Percentiles rank a stretch among this genome's conserved stretches.
These are phyloP conservation scores for Labeo calbasu DNA, from an alignment of 2,797 vertebrate genomes.

Conservation along the genomic window DNA sequence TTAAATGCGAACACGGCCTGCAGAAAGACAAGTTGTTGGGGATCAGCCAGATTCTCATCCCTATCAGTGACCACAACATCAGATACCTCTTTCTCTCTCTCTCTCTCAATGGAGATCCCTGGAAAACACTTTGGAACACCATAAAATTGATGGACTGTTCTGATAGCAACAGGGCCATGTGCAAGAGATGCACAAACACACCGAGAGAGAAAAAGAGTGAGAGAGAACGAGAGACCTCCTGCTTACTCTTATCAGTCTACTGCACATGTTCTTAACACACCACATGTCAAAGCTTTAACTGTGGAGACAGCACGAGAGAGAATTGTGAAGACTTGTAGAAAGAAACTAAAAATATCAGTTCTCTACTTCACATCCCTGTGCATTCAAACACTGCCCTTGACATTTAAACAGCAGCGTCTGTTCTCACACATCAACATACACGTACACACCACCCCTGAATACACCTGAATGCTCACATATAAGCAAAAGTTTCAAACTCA, in stretches of 20 bases:
- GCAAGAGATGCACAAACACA: conserved; percentile 31
- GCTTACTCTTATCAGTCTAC: conserved; percentile 76
- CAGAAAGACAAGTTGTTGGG: not conserved
- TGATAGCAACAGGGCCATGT: conserved; percentile 66
- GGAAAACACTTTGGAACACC: conserved; percentile 47
- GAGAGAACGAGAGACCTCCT: conserved; percentile 58
- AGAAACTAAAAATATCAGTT: conserved; percentile 55
- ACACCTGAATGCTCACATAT: conserved; percentile 24
- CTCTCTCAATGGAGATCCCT: conserved; percentile 17
- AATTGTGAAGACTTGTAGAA: conserved; percentile 41
- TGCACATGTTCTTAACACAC: conserved; percentile 79
- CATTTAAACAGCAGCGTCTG: conserved; percentile 50
- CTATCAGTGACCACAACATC: not conserved
- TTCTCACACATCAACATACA: conserved; percentile 34
- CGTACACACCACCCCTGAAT: not conserved
- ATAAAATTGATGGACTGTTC: conserved; percentile 65
- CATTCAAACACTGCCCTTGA: conserved; percentile 51
- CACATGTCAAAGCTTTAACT: conserved; percentile 29
- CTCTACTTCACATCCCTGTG: conserved; percentile 41
- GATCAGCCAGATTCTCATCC: not conserved
- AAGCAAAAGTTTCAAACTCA: conserved; percentile 15
- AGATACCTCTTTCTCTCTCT: conserved; percentile 33
- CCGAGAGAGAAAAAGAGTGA: conserved; percentile 36
- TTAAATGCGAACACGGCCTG: not conserved
- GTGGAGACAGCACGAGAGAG: conserved; percentile 30